These are phyloP conservation scores for Heterotis niloticus DNA, from an alignment of 2,113 vertebrate genomes.

Conservation along the genomic window DNA sequence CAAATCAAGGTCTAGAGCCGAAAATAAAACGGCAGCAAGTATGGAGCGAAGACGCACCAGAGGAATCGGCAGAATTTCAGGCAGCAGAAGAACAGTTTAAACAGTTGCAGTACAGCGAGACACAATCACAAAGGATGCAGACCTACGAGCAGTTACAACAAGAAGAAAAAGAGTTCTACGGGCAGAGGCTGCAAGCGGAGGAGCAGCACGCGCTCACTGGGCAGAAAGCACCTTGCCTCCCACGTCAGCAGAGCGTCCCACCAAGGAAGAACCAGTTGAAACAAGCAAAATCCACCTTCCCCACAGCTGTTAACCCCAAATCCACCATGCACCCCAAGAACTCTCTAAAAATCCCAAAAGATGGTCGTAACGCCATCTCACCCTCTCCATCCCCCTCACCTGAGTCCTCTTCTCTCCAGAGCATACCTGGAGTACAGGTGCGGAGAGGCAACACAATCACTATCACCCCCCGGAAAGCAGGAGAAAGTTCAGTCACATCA, in stretches of 20 bases:
- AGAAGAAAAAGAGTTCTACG: background rate
- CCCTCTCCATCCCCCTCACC: slow-evolving; percentile 45
- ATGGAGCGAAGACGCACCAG: background rate
- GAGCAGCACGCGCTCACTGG: background rate
- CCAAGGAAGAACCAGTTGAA: background rate
- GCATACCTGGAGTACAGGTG: slow-evolving; percentile 59
- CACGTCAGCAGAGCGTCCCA: background rate
- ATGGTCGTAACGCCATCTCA: slow-evolving; percentile 26
- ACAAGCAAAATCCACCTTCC: background rate
- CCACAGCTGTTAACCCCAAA: background rate
- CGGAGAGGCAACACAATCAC: slow-evolving; percentile 83
- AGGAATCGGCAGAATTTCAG: background rate
- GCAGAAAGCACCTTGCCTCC: background rate
- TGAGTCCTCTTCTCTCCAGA: slow-evolving; percentile 56
- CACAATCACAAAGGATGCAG: background rate
- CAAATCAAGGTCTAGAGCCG: background rate
- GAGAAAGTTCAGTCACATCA: background rate
- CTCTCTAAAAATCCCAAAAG: slow-evolving; percentile 30
- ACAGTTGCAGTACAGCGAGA: background rate
- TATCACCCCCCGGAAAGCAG: slow-evolving; percentile 66
- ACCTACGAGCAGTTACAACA: background rate
- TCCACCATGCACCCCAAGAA: background rate
- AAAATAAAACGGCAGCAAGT: background rate
- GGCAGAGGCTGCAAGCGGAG: background rate
- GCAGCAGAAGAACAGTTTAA: background rate